Percentiles rank a stretch among this genome's conserved stretches.
phyloP scores from a whole-genome alignment of 2,888 invertebrate species.

The Xestia c-nigrum region DNA sequence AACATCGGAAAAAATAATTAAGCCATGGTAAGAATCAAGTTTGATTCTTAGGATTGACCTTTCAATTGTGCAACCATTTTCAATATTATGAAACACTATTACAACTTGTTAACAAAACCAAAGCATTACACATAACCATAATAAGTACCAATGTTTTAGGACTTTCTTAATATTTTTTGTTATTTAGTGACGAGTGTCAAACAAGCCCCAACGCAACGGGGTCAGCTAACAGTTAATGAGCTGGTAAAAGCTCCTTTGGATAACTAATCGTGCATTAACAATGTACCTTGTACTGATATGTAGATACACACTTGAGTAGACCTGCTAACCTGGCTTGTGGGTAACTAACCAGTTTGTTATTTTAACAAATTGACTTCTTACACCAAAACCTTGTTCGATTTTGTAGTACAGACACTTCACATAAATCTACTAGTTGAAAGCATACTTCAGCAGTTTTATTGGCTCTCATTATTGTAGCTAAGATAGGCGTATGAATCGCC shows the following conservation, averaged over 20 bases:
- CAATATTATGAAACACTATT: not conserved
- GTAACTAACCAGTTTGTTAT: constrained; percentile 5
- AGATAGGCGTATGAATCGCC: constrained; percentile 15
- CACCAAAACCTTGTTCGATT: not conserved
- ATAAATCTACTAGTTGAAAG: constrained; percentile 9
- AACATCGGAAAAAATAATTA: not conserved
- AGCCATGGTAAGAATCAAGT: not conserved
- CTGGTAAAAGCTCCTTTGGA: constrained; percentile 85
- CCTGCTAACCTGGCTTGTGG: constrained; percentile 41
- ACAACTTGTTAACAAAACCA: constrained; percentile 10
- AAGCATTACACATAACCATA: not conserved
- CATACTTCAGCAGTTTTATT: constrained; percentile 8
- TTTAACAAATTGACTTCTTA: not conserved
- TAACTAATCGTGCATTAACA: constrained; percentile 67
- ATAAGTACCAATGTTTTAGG: constrained; percentile 24
- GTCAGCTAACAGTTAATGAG: constrained; percentile 86
- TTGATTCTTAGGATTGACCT: constrained; percentile 10
- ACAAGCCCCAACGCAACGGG: constrained; percentile 80
- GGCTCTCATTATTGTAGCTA: constrained; percentile 1
- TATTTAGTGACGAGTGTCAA: constrained; percentile 76
- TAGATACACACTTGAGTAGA: constrained; percentile 40
- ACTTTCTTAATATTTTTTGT: constrained; percentile 52
- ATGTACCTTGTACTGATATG: constrained; percentile 53
- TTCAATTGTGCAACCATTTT: not conserved
- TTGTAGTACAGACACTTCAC: not conserved